phyloP scores from a whole-genome alignment of 2,888 invertebrate genomes.

The Ophioninae sp. region DNA sequence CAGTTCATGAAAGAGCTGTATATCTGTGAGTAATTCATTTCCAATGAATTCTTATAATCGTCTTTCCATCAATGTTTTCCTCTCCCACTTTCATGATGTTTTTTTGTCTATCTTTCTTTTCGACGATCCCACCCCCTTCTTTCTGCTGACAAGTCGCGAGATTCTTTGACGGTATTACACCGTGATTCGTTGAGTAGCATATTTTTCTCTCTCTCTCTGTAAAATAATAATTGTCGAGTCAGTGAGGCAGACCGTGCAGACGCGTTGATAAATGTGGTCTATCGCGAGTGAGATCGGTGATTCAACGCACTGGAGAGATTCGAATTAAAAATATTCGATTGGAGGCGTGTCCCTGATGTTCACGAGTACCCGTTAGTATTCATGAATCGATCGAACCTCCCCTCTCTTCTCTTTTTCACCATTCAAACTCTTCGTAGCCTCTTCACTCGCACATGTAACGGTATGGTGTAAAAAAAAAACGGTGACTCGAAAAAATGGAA shows the following conservation, averaged over 20 bases:
- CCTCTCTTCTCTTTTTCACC: conserved; percentile 5
- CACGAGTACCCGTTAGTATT: conserved; percentile 59
- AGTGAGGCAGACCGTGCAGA: conserved; percentile 44
- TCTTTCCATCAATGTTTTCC: conserved; percentile 6
- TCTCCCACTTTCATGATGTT: neutral
- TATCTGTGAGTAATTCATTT: conserved; percentile 43
- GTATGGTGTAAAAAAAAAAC: neutral
- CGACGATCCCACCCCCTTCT: neutral
- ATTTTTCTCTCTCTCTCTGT: neutral
- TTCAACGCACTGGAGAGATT: conserved; percentile 48
- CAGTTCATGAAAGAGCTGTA: conserved; percentile 40
- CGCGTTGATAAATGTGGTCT: conserved; percentile 56
- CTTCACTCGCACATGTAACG: neutral
- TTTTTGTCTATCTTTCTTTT: conserved; percentile 4
- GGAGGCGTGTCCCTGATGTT: conserved; percentile 57
- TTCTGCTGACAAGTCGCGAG: conserved; percentile 1
- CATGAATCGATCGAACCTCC: conserved; percentile 52
- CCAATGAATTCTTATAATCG: conserved; percentile 20
- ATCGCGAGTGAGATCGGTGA: conserved; percentile 44
- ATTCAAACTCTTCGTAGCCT: neutral
- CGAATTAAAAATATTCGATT: conserved; percentile 58
- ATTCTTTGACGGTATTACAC: conserved; percentile 10
- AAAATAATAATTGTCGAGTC: conserved; percentile 44
- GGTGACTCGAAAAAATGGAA: conserved; percentile 5
- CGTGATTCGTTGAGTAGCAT: conserved; percentile 3